A percentile compares a stretch with the other conserved stretches of the same genome.
These are phyloP conservation scores for Antigone vipio DNA, from an alignment of 2,113 vertebrate species.

Conservation along the genomic window DNA sequence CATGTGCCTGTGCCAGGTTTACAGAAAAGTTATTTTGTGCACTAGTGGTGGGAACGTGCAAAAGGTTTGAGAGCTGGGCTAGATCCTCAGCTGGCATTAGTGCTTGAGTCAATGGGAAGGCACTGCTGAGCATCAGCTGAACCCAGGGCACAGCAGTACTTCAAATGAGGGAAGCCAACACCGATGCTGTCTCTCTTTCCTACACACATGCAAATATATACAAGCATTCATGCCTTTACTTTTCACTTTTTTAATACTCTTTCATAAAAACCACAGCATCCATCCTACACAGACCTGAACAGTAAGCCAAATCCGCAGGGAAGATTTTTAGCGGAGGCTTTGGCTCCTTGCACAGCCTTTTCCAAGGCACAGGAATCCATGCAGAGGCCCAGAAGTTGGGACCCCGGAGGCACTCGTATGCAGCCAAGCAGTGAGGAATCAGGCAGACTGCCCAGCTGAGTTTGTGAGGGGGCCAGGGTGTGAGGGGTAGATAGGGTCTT, in stretches of 20 bases:
- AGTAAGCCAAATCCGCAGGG: not conserved
- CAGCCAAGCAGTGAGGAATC: not conserved
- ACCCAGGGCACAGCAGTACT: not conserved
- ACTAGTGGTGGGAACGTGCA: not conserved
- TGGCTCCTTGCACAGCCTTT: not conserved
- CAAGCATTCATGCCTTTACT: not conserved
- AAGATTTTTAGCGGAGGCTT: not conserved
- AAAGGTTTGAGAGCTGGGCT: not conserved
- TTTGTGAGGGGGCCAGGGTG: not conserved
- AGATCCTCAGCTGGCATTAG: not conserved
- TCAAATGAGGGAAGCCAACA: not conserved
- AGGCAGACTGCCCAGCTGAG: not conserved
- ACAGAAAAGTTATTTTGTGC: not conserved
- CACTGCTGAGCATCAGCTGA: not conserved
- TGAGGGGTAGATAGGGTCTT: not conserved
- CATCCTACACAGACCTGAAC: not conserved
- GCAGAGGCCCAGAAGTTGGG: not conserved
- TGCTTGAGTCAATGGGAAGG: not conserved
- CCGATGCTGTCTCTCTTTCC: not conserved
- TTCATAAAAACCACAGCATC: not conserved
- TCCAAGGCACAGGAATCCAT: not conserved
- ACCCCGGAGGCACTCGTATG: accelerated
- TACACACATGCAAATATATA: not conserved
- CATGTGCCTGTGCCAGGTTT: not conserved
- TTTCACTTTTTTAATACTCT: not conserved